Percentiles rank a stretch among this genome's conserved stretches.
phyloP scores from a whole-genome alignment of 2,113 vertebrate species.

The Narcine bancroftii region DNA sequence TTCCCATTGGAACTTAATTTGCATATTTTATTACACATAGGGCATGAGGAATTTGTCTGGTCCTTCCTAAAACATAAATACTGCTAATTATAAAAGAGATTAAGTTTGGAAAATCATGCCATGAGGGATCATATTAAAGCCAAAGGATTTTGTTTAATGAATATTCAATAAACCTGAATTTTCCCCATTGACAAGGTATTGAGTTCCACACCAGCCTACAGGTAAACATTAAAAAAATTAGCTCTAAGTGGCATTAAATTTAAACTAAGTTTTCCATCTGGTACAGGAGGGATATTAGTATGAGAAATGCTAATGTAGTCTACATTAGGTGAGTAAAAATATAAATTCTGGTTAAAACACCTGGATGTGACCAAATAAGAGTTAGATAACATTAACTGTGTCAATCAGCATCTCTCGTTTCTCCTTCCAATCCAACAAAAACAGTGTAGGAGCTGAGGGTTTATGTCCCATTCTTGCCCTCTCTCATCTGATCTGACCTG shows the following conservation, averaged over 20 bases:
- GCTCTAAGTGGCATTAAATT: background rate
- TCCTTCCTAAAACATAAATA: slow-evolving; percentile 23
- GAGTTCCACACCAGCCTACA: background rate
- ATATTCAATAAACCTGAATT: background rate
- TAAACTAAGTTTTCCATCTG: background rate
- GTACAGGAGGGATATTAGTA: background rate
- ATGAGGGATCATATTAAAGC: slow-evolving; percentile 3
- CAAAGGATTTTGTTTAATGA: slow-evolving; percentile 23
- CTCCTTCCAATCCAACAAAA: too few species aligned
- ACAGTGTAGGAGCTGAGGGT: background rate
- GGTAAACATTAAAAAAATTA: background rate
- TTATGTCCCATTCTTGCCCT: background rate
- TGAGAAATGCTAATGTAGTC: background rate
- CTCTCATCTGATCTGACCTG: background rate
- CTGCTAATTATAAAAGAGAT: slow-evolving; percentile 30
- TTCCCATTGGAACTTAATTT: slow-evolving; percentile 24
- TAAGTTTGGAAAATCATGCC: slow-evolving; percentile 24
- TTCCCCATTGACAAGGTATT: background rate
- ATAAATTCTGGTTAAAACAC: background rate
- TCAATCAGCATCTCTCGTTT: too few species aligned
- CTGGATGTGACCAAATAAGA: background rate
- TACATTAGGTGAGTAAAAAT: background rate
- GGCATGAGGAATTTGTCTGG: slow-evolving; percentile 19
- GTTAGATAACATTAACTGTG: background rate
- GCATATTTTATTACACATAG: slow-evolving; percentile 19